Evolutionary conservation across 2,888 invertebrate species (phyloP).

Genomic region (Tenthredo notha): DNA sequence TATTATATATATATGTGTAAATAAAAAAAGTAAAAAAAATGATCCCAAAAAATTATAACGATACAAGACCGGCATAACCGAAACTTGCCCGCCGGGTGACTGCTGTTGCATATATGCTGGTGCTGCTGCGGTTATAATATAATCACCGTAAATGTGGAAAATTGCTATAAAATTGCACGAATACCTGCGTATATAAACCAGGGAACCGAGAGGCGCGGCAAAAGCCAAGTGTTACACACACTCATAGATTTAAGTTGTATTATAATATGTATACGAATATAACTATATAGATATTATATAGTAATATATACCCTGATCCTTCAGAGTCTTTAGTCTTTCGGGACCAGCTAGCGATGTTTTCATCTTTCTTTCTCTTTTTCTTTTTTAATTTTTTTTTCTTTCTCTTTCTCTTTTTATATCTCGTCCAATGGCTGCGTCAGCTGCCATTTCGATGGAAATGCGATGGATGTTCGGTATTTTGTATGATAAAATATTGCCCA

Average conservation of each 20-base stretch:
- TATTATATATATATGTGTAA: not conserved
- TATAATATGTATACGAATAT: not conserved
- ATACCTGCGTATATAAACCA: slow-evolving; percentile 61
- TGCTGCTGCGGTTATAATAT: slow-evolving; percentile 64
- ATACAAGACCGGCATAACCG: slow-evolving; percentile 18
- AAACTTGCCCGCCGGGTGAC: slow-evolving; percentile 21
- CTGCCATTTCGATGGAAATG: slow-evolving; percentile 76
- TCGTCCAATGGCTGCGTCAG: slow-evolving; percentile 71
- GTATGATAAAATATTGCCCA: slow-evolving; percentile 73
- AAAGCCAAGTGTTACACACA: not conserved
- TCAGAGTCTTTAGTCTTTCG: not conserved
- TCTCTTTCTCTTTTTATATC: not conserved
- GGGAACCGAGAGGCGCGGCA: slow-evolving; percentile 42
- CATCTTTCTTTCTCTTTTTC: not conserved
- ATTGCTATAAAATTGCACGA: slow-evolving; percentile 77
- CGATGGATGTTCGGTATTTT: slow-evolving; percentile 75
- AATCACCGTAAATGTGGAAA: slow-evolving; percentile 76
- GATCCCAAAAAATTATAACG: not conserved
- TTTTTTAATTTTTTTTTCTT: not conserved
- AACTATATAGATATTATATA: not conserved
- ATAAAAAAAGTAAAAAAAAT: not conserved
- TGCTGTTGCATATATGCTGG: not conserved
- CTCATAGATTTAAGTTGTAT: not conserved
- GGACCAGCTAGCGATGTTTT: not conserved
- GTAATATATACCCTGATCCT: not conserved